A percentile compares a stretch with the other conserved stretches of the same genome.
Conservation (phyloP, 1,140 invertebrate genomes). For the Plutomurus gul region DNA sequence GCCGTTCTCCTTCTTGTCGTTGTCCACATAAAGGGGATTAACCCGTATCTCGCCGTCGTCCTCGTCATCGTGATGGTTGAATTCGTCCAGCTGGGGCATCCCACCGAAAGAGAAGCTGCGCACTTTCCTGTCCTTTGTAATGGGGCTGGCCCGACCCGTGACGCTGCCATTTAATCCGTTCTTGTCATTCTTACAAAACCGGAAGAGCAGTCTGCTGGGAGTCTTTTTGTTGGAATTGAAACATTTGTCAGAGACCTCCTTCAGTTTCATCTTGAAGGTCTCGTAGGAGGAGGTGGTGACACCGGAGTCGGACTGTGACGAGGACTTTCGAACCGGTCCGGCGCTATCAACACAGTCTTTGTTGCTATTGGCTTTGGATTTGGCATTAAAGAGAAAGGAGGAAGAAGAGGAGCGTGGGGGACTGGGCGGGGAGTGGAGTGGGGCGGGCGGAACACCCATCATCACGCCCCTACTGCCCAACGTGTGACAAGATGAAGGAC, state of each 20-base stretch:
- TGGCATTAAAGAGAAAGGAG: neutral
- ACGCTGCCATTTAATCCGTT: neutral
- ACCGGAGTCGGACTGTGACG: neutral
- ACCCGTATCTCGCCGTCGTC: constrained; percentile 53
- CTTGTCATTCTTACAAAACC: constrained; percentile 47
- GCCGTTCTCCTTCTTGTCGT: constrained; percentile 55
- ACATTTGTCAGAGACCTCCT: constrained; percentile 51
- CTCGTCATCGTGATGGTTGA: constrained; percentile 62
- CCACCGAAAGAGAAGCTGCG: constrained; percentile 77
- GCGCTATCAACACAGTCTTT: neutral
- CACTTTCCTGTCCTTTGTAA: constrained; percentile 59
- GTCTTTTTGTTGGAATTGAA: constrained; percentile 40
- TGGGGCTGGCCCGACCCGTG: neutral
- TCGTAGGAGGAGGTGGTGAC: constrained; percentile 44
- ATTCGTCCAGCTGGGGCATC: constrained; percentile 71
- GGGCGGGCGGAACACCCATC: constrained; percentile 50
- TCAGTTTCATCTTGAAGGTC: constrained; percentile 51
- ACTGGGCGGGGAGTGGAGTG: constrained; percentile 2
- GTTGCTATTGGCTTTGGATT: neutral
- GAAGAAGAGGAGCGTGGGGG: neutral
- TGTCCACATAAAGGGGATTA: constrained; percentile 64
- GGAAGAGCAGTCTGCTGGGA: constrained; percentile 31
- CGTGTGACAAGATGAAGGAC: neutral
- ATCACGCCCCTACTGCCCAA: neutral
- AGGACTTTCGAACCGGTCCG: neutral